Evolutionary conservation across 92 coral and sea anemone genomes (phyloP).

Genomic region (Zoanthus sociatus): DNA sequence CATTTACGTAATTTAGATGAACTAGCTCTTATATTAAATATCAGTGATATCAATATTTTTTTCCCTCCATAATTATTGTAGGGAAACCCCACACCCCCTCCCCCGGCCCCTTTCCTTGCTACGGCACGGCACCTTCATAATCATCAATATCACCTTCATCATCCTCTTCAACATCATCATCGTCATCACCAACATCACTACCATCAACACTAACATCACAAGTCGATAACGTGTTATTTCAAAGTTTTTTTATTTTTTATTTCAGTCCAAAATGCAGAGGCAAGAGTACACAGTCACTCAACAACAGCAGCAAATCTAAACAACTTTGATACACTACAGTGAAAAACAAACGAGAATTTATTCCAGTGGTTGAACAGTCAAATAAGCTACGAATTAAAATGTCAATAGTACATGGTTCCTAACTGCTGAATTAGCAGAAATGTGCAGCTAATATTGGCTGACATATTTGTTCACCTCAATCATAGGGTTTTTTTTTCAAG

Average conservation of each 20-base stretch:
- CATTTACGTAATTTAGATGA: no score
- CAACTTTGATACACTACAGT: neutral
- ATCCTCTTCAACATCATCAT: neutral
- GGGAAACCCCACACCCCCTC: neutral
- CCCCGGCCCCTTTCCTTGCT: neutral
- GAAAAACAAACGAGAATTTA: neutral
- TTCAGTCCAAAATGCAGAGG: constrained; percentile 27
- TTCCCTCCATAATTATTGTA: no score
- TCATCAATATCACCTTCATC: neutral
- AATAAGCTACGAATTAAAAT: no score
- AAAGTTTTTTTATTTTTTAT: neutral
- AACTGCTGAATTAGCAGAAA: no score
- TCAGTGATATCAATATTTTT: neutral
- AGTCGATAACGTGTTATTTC: neutral
- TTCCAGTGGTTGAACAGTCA: neutral
- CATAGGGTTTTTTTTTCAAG: no score
- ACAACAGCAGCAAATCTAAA: constrained; percentile 1
- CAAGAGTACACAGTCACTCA: constrained; percentile 7
- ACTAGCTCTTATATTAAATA: no score
- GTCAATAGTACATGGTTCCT: no score
- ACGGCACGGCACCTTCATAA: neutral
- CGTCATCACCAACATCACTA: neutral
- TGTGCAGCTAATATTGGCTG: no score
- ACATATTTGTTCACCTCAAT: no score
- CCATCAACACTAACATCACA: neutral